These are phyloP conservation scores for Syndactyla subalaris DNA, from an alignment of 2,797 vertebrate species.

Conservation along the genomic window DNA sequence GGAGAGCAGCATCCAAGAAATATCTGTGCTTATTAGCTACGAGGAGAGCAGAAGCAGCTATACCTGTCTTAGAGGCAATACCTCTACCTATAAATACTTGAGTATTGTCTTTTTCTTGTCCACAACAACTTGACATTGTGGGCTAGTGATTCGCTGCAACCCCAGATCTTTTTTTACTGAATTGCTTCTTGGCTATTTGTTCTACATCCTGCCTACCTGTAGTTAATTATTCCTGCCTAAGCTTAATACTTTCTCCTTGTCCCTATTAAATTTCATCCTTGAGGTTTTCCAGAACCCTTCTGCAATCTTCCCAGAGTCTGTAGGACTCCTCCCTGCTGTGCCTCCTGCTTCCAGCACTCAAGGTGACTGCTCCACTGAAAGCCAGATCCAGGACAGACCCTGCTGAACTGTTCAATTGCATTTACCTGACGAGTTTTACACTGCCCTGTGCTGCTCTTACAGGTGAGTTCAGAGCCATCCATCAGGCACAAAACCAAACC, in stretches of 20 bases:
- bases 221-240: slow-evolving; percentile 70
- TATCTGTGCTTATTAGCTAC: neutral
- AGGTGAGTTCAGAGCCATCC: neutral
- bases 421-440: neutral
- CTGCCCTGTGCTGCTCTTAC: neutral
- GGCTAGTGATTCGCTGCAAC: neutral
- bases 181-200: slow-evolving; percentile 38
- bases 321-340: neutral
- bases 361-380: neutral
- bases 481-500: neutral
- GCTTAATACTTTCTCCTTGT: slow-evolving; percentile 52
- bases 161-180: slow-evolving; percentile 55
- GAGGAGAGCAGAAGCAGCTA: neutral
- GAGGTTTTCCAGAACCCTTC: slow-evolving; percentile 34
- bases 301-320: slow-evolving; percentile 3
- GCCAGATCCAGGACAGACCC: neutral
- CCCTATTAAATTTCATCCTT: slow-evolving; percentile 60
- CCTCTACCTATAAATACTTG: neutral
- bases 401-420: neutral
- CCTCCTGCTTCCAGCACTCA: neutral
- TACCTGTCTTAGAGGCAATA: neutral
- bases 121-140: slow-evolving; percentile 29
- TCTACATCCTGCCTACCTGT: slow-evolving; percentile 35
- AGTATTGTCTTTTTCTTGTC: neutral
- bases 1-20: neutral